A percentile compares a stretch with the other conserved stretches of the same genome.
Conservation (phyloP, 1,140 invertebrate species). For the Neomicropteryx cornuta region DNA sequence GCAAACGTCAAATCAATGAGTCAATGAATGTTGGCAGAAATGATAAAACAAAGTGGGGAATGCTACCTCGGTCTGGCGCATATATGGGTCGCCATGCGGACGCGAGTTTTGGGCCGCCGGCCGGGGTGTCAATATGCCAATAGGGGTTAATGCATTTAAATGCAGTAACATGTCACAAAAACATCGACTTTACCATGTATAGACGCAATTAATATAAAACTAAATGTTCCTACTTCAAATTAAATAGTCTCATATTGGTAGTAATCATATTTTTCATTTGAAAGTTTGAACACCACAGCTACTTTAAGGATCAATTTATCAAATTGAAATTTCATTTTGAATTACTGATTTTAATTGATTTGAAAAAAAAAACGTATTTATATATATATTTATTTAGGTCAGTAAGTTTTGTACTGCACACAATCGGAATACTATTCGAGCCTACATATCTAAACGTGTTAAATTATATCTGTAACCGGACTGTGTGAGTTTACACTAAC, state of each 20-base stretch:
- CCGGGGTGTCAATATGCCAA: too few relatives aligned
- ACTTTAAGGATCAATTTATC: conserved; percentile 1
- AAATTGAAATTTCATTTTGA: conserved; percentile 1
- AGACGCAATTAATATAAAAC: neutral
- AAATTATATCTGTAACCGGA: neutral
- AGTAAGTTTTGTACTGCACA: conserved; percentile 4
- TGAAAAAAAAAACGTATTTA: neutral
- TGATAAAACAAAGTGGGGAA: too few relatives aligned
- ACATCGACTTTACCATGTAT: neutral
- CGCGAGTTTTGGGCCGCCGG: too few relatives aligned
- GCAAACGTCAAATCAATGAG: too few relatives aligned
- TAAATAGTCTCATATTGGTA: too few relatives aligned
- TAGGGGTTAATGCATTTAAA: neutral
- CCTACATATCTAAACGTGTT: conserved; percentile 12
- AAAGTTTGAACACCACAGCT: too few relatives aligned
- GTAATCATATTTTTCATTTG: too few relatives aligned
- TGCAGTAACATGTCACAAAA: neutral
- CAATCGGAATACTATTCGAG: conserved; percentile 5
- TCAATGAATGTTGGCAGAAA: too few relatives aligned
- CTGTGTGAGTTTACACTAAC: conserved; percentile 6
- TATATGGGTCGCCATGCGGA: too few relatives aligned
- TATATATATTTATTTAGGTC: conserved; percentile 2
- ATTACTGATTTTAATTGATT: neutral
- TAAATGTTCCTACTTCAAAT: neutral
- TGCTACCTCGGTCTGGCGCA: too few relatives aligned